Evolutionary conservation across 2,797 vertebrate genomes (phyloP), one percentile per base, ranked within the genome.

Genomic region (Zenarchopterus dispar): DNA sequence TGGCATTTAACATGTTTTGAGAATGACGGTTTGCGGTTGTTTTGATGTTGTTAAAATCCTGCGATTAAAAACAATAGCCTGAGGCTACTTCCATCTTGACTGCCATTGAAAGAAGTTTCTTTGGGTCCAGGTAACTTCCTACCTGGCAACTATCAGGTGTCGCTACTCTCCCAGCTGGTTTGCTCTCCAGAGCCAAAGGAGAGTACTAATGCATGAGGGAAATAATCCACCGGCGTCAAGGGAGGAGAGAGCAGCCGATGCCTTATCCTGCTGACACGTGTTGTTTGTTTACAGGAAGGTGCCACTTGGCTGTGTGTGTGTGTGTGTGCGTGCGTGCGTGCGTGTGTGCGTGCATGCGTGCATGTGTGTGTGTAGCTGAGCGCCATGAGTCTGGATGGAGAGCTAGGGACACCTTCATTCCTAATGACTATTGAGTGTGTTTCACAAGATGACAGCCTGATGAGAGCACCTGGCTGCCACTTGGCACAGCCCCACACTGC

Each of bases 271-370:
- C 75, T 75, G 73, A 70, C 71, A 73, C 62, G 71, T 86, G 88
- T 84, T 88, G 77, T 90, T 88, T 93, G 91, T 92, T 92, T 91
- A 89, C 89, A 90, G 83, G 80, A 91, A 86, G 88, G 81, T 91
- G 89, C 88, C 89, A 82, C 89, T 89, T 88, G 81, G 74, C 84
- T 68, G 57, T 84, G 84, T 81, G 78, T 82, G 78, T 89, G 84
- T 43, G 36, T 67, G 56, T 82, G 84, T 81, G 78, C 83, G 78
- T 88, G 84, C 5, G 77, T 89, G 83, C 43, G 36, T 68, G 56
- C 81, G 84, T 82, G 78, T 84, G 24, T 26, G 24, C 6, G 24
- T 26, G 24, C 6, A 6, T 26, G 24, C 6, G 24, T 26, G 24
- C 6, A 6, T 26, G 24, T 26, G 24, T 26, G 78, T 86, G 84